Evolutionary conservation across 2,888 invertebrate genomes (phyloP).

Genomic region (Linyphia triangularis): DNA sequence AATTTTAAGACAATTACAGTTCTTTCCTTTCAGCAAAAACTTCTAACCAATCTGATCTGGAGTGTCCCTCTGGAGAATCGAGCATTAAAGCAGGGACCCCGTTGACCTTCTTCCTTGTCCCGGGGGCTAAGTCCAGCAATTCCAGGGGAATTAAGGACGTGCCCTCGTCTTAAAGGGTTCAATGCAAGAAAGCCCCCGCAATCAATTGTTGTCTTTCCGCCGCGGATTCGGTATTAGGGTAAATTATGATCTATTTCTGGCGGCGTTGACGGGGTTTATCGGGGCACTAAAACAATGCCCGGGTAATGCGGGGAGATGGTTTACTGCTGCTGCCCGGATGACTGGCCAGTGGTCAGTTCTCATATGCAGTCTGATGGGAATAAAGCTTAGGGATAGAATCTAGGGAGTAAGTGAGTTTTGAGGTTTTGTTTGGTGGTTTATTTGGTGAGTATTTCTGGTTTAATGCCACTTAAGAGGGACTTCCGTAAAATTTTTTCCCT

Average conservation of each 20-base stretch:
- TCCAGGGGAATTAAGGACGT: constrained; percentile 54
- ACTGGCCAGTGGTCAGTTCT: constrained; percentile 17
- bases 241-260: constrained; percentile 74
- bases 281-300: constrained; percentile 57
- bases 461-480: no score
- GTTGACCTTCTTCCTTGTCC: constrained; percentile 51
- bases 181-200: constrained; percentile 51
- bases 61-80: background rate
- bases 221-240: constrained; percentile 62
- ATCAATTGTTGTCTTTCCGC: constrained; percentile 59
- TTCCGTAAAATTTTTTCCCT: no score
- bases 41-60: background rate
- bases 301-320: constrained; percentile 32
- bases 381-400: background rate
- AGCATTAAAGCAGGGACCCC: constrained; percentile 40
- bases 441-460: no score
- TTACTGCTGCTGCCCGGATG: constrained; percentile 31
- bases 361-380: background rate
- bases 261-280: constrained; percentile 64
- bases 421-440: no score
- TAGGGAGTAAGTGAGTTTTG: background rate
- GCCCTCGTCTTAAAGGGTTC: constrained; percentile 58
- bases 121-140: constrained; percentile 61
- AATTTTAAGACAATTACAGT: no score
- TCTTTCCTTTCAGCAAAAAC: background rate